Percentiles rank a stretch among this genome's conserved stretches.
phyloP scores from a whole-genome alignment of 2,113 vertebrate species.

The Anhinga rufa region DNA sequence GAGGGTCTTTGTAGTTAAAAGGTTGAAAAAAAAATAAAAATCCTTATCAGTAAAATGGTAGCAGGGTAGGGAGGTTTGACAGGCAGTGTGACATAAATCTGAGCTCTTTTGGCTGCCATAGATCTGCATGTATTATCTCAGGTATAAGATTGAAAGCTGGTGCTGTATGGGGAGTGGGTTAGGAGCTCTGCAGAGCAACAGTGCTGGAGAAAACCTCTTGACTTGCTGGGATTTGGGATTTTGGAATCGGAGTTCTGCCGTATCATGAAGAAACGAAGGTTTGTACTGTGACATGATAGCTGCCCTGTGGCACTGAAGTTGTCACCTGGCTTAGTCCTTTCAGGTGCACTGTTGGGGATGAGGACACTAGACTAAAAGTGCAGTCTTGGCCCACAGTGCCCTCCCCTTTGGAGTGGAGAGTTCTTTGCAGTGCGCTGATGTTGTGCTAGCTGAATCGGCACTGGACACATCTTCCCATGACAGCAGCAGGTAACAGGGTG shows the following conservation, averaged over 20 bases:
- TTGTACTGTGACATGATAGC: fast-evolving
- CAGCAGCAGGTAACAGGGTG: background rate
- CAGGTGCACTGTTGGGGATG: background rate
- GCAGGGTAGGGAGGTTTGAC: background rate
- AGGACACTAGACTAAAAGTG: background rate
- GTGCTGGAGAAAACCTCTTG: background rate
- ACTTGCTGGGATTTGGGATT: background rate
- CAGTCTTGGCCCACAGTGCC: background rate
- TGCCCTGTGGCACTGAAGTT: background rate
- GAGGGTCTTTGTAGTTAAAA: background rate
- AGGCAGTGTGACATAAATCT: background rate
- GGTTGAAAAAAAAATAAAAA: background rate
- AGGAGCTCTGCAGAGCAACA: background rate
- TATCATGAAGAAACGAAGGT: fast-evolving
- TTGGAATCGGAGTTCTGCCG: background rate
- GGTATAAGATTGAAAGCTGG: background rate
- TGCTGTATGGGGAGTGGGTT: background rate
- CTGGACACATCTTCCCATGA: background rate
- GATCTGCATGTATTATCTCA: background rate
- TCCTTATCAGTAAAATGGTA: background rate
- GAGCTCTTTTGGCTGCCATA: background rate
- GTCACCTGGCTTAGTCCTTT: background rate
- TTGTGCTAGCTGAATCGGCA: background rate
- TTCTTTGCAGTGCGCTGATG: background rate
- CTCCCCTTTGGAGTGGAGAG: background rate